Percentiles rank a stretch among this genome's conserved stretches.
phyloP scores from a whole-genome alignment of 2,888 invertebrate genomes.

The Lithophane semibrunnea region DNA sequence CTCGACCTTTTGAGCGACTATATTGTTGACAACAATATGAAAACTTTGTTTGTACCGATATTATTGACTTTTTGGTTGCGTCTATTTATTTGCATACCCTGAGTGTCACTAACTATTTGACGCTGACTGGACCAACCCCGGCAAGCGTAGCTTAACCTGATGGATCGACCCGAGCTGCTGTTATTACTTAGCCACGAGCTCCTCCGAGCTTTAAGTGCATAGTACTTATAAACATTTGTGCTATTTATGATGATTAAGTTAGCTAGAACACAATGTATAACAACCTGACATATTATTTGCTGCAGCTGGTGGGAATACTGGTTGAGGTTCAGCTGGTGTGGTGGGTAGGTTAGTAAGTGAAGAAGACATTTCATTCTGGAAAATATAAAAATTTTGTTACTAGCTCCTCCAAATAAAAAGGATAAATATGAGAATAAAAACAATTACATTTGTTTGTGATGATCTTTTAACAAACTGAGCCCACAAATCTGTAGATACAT shows the following conservation, averaged over 20 bases:
- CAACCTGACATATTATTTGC: conserved; percentile 71
- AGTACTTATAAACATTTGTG: too few species aligned
- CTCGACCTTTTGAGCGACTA: too few species aligned
- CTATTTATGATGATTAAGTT: conserved; percentile 2
- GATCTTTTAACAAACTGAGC: conserved; percentile 93
- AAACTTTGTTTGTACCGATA: too few species aligned
- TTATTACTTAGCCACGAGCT: too few species aligned
- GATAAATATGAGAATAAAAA: conserved; percentile 70
- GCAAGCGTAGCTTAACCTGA: too few species aligned
- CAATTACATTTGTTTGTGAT: conserved; percentile 86
- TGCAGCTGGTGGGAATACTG: conserved; percentile 65
- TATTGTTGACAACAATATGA: too few species aligned
- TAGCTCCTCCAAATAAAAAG: background rate
- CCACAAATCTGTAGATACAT: conserved; percentile 95
- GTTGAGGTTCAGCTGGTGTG: conserved; percentile 78
- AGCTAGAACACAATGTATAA: conserved; percentile 6
- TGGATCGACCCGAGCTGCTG: too few species aligned
- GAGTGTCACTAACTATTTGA: too few species aligned
- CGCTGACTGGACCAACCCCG: too few species aligned
- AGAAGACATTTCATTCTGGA: conserved; percentile 79
- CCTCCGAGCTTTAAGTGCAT: background rate
- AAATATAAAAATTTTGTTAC: conserved; percentile 31
- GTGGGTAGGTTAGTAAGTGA: conserved; percentile 73
- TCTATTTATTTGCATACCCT: too few species aligned
- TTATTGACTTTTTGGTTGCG: too few species aligned